phyloP scores from a whole-genome alignment of 2,888 invertebrate genomes.

The Abrostola tripartita region DNA sequence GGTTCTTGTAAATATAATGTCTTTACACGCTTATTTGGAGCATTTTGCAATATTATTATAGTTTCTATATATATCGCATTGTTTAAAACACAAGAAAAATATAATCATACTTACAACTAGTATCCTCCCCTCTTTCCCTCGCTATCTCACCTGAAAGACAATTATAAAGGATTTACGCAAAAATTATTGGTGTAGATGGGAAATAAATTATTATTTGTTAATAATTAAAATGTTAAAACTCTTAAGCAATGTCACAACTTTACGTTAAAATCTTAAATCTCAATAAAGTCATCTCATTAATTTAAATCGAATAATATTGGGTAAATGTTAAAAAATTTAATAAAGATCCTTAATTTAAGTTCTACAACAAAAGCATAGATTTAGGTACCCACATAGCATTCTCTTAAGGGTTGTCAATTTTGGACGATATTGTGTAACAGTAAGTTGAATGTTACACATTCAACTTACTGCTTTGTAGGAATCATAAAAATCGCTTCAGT shows the following conservation, averaged over 20 bases:
- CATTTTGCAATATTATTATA: too few species aligned
- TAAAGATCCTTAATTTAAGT: slow-evolving; percentile 52
- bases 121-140: slow-evolving; percentile 92
- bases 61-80: too few species aligned
- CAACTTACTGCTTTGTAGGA: neutral
- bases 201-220: slow-evolving; percentile 23
- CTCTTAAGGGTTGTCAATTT: slow-evolving; percentile 67
- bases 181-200: slow-evolving; percentile 18
- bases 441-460: neutral
- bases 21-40: too few species aligned
- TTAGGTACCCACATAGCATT: slow-evolving; percentile 73
- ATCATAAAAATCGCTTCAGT: too few species aligned
- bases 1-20: too few species aligned
- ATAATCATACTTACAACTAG: slow-evolving; percentile 90
- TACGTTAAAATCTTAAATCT: neutral
- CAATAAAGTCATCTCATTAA: neutral
- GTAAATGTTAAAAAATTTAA: neutral
- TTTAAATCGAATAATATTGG: neutral
- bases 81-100: neutral
- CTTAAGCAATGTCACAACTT: slow-evolving; percentile 10
- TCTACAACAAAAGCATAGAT: slow-evolving; percentile 80
- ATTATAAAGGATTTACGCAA: slow-evolving; percentile 53
- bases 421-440: slow-evolving; percentile 36
- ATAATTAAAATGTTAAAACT: slow-evolving; percentile 5
- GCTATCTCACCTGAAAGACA: slow-evolving; percentile 92